phyloP scores from a whole-genome alignment of 1,140 invertebrate genomes.

The Micrasema minimum region DNA sequence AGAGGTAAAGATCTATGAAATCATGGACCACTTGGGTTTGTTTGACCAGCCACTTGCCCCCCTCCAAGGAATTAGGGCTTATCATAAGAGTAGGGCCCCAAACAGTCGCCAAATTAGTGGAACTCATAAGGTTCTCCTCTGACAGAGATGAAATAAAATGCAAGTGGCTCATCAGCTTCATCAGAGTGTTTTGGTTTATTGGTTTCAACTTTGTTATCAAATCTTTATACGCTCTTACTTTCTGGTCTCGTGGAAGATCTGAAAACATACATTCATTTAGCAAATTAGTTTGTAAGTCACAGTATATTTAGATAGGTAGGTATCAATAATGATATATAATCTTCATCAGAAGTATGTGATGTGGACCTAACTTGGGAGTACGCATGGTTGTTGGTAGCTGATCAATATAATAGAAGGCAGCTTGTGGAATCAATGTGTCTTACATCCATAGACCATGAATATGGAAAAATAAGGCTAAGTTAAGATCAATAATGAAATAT shows the following conservation, averaged over 20 bases:
- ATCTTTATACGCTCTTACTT: slow-evolving; percentile 67
- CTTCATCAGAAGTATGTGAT: no score
- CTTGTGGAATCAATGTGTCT: no score
- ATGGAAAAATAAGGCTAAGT: no score
- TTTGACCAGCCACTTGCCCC: slow-evolving; percentile 67
- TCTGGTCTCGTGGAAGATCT: slow-evolving; percentile 19
- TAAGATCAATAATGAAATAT: no score
- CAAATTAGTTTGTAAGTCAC: no score
- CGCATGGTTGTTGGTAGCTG: no score
- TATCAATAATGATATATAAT: no score
- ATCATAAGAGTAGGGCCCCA: slow-evolving; percentile 88
- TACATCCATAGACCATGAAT: no score
- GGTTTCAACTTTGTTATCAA: slow-evolving; percentile 73
- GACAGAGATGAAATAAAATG: slow-evolving; percentile 80
- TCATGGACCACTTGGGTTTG: slow-evolving; percentile 78
- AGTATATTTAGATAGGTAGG: no score
- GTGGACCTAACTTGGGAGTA: no score
- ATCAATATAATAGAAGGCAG: no score
- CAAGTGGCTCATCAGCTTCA: slow-evolving; percentile 82
- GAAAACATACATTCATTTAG: neutral
- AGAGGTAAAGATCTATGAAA: slow-evolving; percentile 70
- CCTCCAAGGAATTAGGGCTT: slow-evolving; percentile 61
- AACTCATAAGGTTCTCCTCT: slow-evolving; percentile 81
- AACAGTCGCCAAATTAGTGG: slow-evolving; percentile 83
- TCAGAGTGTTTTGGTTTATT: slow-evolving; percentile 78